Evolutionary conservation across 1,140 invertebrate species (phyloP).

Genomic region (Neodiprion lecontei): DNA sequence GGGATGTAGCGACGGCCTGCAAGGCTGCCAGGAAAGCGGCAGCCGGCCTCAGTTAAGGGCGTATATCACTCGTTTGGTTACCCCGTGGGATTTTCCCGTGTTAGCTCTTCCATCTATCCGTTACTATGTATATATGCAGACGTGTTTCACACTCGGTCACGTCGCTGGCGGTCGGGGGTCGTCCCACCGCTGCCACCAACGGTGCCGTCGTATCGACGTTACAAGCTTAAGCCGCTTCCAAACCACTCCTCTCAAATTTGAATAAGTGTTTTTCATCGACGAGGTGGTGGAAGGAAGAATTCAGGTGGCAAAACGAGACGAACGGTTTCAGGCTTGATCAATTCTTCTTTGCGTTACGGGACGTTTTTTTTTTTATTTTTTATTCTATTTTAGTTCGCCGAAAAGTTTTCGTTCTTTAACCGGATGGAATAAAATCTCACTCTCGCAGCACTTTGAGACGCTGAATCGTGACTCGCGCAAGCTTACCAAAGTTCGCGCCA

Average conservation of each 20-base stretch:
- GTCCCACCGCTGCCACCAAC: too few species aligned
- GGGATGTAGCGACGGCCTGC: too few species aligned
- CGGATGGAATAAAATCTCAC: too few species aligned
- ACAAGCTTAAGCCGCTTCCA: background rate
- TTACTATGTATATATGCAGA: background rate
- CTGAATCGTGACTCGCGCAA: too few species aligned
- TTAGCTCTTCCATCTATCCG: background rate
- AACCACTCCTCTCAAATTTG: background rate
- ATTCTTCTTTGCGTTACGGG: background rate
- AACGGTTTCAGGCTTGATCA: background rate
- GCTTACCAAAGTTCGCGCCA: too few species aligned
- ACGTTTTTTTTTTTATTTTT: background rate
- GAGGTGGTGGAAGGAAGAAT: too few species aligned
- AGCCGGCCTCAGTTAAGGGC: background rate
- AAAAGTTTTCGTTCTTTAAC: background rate
- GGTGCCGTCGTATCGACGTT: background rate
- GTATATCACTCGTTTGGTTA: background rate
- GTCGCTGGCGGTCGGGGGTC: background rate
- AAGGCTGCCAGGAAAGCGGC: too few species aligned
- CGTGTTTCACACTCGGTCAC: conserved; percentile 4
- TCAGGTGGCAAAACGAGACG: too few species aligned
- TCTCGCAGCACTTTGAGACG: too few species aligned
- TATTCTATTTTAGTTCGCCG: background rate
- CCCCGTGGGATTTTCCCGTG: background rate
- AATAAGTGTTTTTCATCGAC: too few species aligned